Evolutionary conservation across 2,797 vertebrate genomes (phyloP), one percentile per base, ranked within the genome.

Genomic region (Tokudaia tokunoshimensis): DNA sequence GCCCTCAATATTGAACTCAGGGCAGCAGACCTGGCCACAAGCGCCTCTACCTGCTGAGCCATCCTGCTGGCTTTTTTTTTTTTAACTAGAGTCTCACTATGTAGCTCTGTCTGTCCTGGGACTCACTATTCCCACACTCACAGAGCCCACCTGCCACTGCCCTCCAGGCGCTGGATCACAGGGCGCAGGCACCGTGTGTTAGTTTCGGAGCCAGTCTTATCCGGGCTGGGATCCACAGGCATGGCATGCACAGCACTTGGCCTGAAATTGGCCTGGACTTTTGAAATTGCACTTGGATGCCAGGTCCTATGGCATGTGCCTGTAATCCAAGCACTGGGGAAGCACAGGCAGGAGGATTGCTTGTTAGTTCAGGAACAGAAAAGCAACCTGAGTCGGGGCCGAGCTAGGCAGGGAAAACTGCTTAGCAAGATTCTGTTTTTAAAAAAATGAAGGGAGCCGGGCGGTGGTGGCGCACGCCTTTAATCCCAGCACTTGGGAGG

Each of bases 381-480:
- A 74, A 4, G 5, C 72, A 89, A 31, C 37, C 55, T 34, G 29
- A 57, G 15, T 59, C 52, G 55, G 24, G 72, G 4, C 47, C n/a
- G n/a, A 11, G 10, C 19, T 47, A n/a, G 61, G 19, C 31, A 85
- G 31, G 47, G 63, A 17, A n/a, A 70, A 20, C 63, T n/a, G 37
- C 84, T 24, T 86, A 86, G 47, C 47, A 55, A 72, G 67, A 55
- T 47, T 47, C 65, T 52, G 13, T 85, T 44, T 65, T 52, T 11
- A 52, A 52, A 52, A 52, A 52, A 52, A 52, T 12, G 50, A 50
- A 50, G 41, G 41, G 41, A 50, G 3, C 65, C 65, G 8, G n/a
- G 70, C 9, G 5, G 0, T 41, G 70, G 70, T 41, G n/a, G 20
- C 9, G 0, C 37, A 22, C 0, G 9, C 70, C n/a, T 74, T 75